phyloP scores from a whole-genome alignment of 2,113 vertebrate species.

The Montifringilla adamsi region DNA sequence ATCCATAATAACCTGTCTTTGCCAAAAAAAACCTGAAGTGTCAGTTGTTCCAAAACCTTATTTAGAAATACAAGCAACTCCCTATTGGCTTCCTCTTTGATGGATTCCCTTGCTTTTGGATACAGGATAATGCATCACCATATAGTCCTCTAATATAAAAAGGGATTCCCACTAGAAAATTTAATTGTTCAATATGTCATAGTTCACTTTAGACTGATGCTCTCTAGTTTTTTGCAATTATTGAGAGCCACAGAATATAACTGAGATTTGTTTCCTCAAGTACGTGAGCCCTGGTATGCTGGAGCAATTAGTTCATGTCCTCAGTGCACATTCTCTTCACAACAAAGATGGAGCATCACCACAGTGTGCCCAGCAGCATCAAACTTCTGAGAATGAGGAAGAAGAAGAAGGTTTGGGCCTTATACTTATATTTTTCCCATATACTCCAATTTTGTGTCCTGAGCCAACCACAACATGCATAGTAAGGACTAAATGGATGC shows the following conservation, averaged over 20 bases:
- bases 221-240: background rate
- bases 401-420: background rate
- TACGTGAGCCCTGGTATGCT: fast-evolving
- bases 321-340: background rate
- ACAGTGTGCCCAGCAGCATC: background rate
- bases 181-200: background rate
- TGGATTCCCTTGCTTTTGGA: background rate
- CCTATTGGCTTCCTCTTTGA: background rate
- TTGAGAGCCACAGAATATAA: background rate
- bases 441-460: background rate
- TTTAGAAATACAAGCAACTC: background rate
- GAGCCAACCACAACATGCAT: background rate
- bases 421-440: background rate
- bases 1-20: background rate
- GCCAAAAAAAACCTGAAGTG: background rate
- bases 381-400: background rate
- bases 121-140: background rate
- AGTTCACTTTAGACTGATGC: background rate
- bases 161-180: background rate
- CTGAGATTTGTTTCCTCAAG: background rate
- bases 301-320: background rate
- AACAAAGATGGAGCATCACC: background rate
- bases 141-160: background rate
- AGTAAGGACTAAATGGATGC: background rate
- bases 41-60: background rate